phyloP scores from a whole-genome alignment of 2,888 invertebrate genomes.

The Meiosimyza platycephala region DNA sequence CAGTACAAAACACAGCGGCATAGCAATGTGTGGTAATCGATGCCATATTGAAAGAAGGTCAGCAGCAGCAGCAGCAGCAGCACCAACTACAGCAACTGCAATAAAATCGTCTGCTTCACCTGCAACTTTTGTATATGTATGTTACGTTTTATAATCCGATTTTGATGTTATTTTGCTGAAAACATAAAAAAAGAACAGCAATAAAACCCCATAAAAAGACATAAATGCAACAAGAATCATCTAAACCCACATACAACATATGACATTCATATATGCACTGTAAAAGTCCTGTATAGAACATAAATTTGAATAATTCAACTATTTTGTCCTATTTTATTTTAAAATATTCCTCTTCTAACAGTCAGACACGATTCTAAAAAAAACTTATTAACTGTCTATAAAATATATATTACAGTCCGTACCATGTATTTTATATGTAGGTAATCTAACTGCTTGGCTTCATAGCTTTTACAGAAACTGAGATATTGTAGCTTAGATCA shows the following conservation, averaged over 20 bases:
- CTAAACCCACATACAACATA: constrained; percentile 38
- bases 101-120: neutral
- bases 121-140: neutral
- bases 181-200: constrained; percentile 43
- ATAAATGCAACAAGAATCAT: constrained; percentile 12
- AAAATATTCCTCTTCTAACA: too few relatives aligned
- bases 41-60: constrained; percentile 30
- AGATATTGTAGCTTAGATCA: too few relatives aligned
- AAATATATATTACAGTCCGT: too few relatives aligned
- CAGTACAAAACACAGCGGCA: neutral
- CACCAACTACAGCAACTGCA: constrained; percentile 29
- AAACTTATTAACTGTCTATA: too few relatives aligned
- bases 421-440: too few relatives aligned
- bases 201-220: constrained; percentile 28
- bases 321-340: too few relatives aligned
- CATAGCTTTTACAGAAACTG: too few relatives aligned
- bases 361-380: too few relatives aligned
- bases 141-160: constrained; percentile 6
- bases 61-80: constrained; percentile 26
- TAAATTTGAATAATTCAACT: too few relatives aligned
- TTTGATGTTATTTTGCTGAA: neutral
- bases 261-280: neutral
- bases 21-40: neutral
- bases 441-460: too few relatives aligned
- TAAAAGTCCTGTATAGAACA: neutral